phyloP scores from a whole-genome alignment of 2,888 invertebrate genomes.

The Clepsis dumicolana region DNA sequence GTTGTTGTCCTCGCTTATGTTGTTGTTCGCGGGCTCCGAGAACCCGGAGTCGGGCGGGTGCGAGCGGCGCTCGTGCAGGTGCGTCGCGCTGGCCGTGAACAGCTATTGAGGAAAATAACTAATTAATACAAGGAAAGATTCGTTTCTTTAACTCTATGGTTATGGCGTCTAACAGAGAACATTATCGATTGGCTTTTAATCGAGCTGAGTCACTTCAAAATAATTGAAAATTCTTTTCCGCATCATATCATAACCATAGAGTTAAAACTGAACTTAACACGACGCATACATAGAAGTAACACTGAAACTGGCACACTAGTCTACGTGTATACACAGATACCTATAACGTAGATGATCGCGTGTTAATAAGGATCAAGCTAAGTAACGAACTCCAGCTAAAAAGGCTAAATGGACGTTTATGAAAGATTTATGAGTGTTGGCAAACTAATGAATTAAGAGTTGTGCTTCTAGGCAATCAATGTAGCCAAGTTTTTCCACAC shows the following conservation, averaged over 20 bases:
- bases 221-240: not conserved
- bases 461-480: constrained; percentile 28
- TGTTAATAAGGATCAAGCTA: constrained; percentile 26
- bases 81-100: constrained; percentile 76
- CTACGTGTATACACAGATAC: not conserved
- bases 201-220: too few species aligned
- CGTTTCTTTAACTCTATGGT: not conserved
- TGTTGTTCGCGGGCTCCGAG: constrained; percentile 79
- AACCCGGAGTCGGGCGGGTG: constrained; percentile 78
- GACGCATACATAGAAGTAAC: not conserved
- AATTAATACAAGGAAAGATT: not conserved
- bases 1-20: constrained; percentile 84
- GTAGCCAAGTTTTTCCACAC: not conserved
- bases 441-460: constrained; percentile 36
- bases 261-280: not conserved
- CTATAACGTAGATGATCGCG: constrained; percentile 30
- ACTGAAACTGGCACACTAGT: not conserved
- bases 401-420: constrained; percentile 29
- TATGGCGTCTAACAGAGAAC: not conserved
- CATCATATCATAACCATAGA: not conserved
- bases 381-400: constrained; percentile 21
- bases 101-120: constrained; percentile 58
- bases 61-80: constrained; percentile 73
- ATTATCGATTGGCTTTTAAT: too few species aligned
- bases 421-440: constrained; percentile 34